Percentiles rank a stretch among this genome's conserved stretches.
phyloP scores from a whole-genome alignment of 2,888 invertebrate species.

The Trichogramma dendrolimi region DNA sequence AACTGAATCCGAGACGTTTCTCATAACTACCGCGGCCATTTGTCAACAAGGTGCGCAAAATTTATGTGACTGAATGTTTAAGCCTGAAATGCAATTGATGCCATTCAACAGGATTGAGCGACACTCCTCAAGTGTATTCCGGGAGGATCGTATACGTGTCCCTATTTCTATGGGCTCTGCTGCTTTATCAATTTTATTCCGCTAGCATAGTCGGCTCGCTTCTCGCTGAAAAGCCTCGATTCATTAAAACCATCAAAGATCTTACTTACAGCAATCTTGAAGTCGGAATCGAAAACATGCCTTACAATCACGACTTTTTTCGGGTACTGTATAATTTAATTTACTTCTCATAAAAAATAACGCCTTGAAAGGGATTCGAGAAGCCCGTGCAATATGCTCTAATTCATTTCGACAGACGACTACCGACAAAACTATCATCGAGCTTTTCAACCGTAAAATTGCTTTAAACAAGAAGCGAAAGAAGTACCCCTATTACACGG shows the following conservation, averaged over 20 bases:
- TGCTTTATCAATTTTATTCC: slow-evolving; percentile 49
- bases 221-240: slow-evolving; percentile 42
- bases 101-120: slow-evolving; percentile 50
- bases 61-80: not conserved
- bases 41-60: slow-evolving; percentile 51
- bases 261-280: slow-evolving; percentile 43
- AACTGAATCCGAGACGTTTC: slow-evolving; percentile 39
- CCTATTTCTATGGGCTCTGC: slow-evolving; percentile 42
- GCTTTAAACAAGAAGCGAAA: slow-evolving; percentile 34
- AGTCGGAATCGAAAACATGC: slow-evolving; percentile 44
- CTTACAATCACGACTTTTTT: slow-evolving; percentile 44
- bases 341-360: not conserved
- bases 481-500: slow-evolving; percentile 46
- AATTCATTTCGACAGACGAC: slow-evolving; percentile 55
- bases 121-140: slow-evolving; percentile 53
- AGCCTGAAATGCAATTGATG: not conserved
- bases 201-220: slow-evolving; percentile 48
- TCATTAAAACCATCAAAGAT: slow-evolving; percentile 43
- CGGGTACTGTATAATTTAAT: slow-evolving; percentile 31
- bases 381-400: not conserved
- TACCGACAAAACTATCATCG: slow-evolving; percentile 59
- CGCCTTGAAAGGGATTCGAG: not conserved
- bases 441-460: slow-evolving; percentile 61
- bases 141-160: slow-evolving; percentile 43
- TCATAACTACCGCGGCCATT: slow-evolving; percentile 52